Percentiles rank a stretch among this genome's conserved stretches.
Evolutionary conservation across 1,140 invertebrate species (phyloP).

Genomic region (Nasonia vitripennis): DNA sequence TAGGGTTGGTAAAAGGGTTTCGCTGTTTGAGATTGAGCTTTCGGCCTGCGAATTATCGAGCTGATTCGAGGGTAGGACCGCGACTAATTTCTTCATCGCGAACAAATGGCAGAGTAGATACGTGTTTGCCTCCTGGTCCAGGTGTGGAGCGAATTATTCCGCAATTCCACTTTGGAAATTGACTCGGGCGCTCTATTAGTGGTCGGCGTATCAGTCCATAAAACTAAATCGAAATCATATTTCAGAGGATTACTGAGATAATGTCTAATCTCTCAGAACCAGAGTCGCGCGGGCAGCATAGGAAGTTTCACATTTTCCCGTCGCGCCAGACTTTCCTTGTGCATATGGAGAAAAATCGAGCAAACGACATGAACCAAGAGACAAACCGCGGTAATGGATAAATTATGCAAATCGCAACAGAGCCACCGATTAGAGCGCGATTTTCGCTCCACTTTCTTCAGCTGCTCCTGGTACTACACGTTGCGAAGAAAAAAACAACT

Average conservation of each 20-base stretch:
- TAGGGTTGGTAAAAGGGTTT: background rate
- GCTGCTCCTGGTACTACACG: background rate
- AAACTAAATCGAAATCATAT: too few species aligned
- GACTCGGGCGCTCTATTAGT: too few species aligned
- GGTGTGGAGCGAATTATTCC: too few species aligned
- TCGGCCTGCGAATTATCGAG: background rate
- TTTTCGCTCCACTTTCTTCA: constrained; percentile 26
- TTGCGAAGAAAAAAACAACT: background rate
- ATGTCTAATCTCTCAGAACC: too few species aligned
- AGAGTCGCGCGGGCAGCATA: background rate
- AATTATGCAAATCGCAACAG: constrained; percentile 10
- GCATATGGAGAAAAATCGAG: background rate
- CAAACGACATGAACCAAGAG: background rate
- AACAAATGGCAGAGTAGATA: background rate
- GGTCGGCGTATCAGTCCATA: too few species aligned
- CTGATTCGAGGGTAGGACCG: background rate
- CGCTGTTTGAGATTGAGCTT: background rate
- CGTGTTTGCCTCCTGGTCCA: too few species aligned
- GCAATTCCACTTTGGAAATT: too few species aligned
- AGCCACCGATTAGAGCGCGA: background rate
- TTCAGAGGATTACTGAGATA: too few species aligned
- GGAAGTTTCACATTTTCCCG: background rate
- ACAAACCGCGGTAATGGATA: background rate
- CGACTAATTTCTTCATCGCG: background rate
- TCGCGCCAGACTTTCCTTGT: background rate